Evolutionary conservation across 1,140 invertebrate genomes (phyloP), one percentile per base, ranked within the genome.

Genomic region (Drosophila tristis): DNA sequence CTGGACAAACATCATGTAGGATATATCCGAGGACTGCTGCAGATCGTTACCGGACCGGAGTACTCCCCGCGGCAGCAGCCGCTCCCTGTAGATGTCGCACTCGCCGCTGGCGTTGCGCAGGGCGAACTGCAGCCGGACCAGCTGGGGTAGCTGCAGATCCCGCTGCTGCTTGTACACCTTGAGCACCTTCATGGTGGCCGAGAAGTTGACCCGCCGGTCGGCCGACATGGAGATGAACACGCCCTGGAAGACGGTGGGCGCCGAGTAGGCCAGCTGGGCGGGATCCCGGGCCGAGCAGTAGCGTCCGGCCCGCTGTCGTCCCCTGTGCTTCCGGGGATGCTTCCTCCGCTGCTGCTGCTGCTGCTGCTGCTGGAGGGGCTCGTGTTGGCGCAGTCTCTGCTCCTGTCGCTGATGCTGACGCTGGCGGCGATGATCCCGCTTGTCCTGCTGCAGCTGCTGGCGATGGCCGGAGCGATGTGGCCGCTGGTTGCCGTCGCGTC

Each of bases 1-100:
- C 89, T 94, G 94, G 85, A 94, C 94, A 93, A 95, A 95, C 92
- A 95, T 94, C 91, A 95, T 92, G 92, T 95, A 95, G 92, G 93
- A 93, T 91, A 94, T 93, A 31, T 78, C 80, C 90, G 94, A 94
- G 63, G 94, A 93, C 74, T 93, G 93, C 79, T 94, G 94, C 80
- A 95, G 93, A 82, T 94, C 78, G 50, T 90, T 94, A 62, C 94
- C 93, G 20, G 72, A 75, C 62, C 93, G 92, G 77, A 94, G 92
- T 62, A 93, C 86, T 70, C 92, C 93, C 77, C 93, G 80, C 13
- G 82, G 75, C 51, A 76, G 63, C 60, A 91, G 57, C 6, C 70
- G 78, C 70, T 81, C 81, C 15, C 87, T 67, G 72, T 92, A 92
- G 55, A 92, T 92, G 70, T 92, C 91, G 67, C 91, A 92, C 39